Evolutionary conservation across 1,140 invertebrate genomes (phyloP).

Genomic region (Protaetia brevitarsis): DNA sequence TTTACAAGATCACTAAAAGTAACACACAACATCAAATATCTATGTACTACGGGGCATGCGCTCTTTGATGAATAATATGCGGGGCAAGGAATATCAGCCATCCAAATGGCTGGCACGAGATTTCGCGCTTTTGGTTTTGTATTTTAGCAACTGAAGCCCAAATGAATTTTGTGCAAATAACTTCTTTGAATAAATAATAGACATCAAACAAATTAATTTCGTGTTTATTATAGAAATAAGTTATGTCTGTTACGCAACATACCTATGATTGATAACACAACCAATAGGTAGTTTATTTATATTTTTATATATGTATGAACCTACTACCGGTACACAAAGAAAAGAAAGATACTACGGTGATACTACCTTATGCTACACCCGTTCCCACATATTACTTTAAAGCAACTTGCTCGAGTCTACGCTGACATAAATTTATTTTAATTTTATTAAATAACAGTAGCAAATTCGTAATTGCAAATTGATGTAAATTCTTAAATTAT

Average conservation of each 20-base stretch:
- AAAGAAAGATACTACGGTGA: background rate
- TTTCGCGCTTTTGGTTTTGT: slow-evolving; percentile 26
- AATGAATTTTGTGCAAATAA: too few species aligned
- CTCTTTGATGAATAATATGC: slow-evolving; percentile 5
- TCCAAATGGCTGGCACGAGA: slow-evolving; percentile 25
- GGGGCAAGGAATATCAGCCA: background rate
- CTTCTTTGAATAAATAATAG: too few species aligned
- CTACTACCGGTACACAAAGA: slow-evolving; percentile 6
- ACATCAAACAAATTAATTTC: background rate
- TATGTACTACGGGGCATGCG: slow-evolving; percentile 33
- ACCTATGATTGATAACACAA: slow-evolving; percentile 1
- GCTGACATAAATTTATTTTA: too few species aligned
- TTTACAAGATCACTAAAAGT: slow-evolving; percentile 37
- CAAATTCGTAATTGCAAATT: too few species aligned
- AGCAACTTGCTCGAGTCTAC: too few species aligned
- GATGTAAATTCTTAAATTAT: too few species aligned
- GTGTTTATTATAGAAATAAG: background rate
- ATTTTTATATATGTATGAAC: background rate
- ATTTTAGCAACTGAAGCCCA: too few species aligned
- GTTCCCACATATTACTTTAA: too few species aligned
- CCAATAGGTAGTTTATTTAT: slow-evolving; percentile 1
- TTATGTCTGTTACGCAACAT: background rate
- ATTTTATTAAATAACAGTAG: too few species aligned
- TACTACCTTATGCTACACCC: background rate
- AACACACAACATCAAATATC: slow-evolving; percentile 35